A percentile compares a stretch with the other conserved stretches of the same genome.
These are phyloP conservation scores for Medauroidea extradentata DNA, from an alignment of 1,140 invertebrate species.

Conservation along the genomic window DNA sequence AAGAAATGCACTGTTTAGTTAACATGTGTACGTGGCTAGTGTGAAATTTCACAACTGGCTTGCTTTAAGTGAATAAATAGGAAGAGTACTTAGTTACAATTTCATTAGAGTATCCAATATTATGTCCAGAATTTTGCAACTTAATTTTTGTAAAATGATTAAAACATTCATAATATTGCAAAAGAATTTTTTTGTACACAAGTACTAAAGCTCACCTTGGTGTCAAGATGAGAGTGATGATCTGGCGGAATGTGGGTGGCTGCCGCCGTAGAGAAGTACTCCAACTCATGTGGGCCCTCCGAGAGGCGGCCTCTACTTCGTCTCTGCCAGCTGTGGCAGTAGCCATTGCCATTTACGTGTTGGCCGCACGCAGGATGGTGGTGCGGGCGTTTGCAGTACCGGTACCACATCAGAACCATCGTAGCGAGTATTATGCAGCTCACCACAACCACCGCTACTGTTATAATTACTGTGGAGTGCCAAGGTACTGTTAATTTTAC, in stretches of 20 bases:
- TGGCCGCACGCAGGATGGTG: slow-evolving; percentile 22
- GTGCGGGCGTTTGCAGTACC: slow-evolving; percentile 34
- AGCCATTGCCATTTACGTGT: slow-evolving; percentile 27
- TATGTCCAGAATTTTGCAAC: too few species aligned
- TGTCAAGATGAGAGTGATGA: slow-evolving; percentile 38
- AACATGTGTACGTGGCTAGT: too few species aligned
- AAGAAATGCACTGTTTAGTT: too few species aligned
- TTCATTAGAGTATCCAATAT: too few species aligned
- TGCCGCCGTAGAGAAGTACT: slow-evolving; percentile 28
- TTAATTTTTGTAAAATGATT: too few species aligned
- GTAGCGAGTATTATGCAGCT: slow-evolving; percentile 38
- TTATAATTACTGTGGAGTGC: slow-evolving; percentile 41
- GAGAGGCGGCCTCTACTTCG: neutral
- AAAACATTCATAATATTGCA: too few species aligned
- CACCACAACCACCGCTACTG: slow-evolving; percentile 38
- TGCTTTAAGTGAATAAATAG: too few species aligned
- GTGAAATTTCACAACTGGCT: too few species aligned
- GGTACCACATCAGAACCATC: slow-evolving; percentile 34
- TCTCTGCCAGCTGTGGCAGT: slow-evolving; percentile 10
- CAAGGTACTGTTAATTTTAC: too few species aligned
- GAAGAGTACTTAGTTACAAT: too few species aligned
- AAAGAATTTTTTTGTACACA: too few species aligned
- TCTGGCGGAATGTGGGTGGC: slow-evolving; percentile 4
- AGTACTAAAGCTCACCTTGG: slow-evolving; percentile 46
- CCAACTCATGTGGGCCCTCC: slow-evolving; percentile 37